A percentile compares a stretch with the other conserved stretches of the same genome.
Evolutionary conservation across 92 coral and sea anemone genomes (phyloP).

Genomic region (Epizoanthus rinbou): DNA sequence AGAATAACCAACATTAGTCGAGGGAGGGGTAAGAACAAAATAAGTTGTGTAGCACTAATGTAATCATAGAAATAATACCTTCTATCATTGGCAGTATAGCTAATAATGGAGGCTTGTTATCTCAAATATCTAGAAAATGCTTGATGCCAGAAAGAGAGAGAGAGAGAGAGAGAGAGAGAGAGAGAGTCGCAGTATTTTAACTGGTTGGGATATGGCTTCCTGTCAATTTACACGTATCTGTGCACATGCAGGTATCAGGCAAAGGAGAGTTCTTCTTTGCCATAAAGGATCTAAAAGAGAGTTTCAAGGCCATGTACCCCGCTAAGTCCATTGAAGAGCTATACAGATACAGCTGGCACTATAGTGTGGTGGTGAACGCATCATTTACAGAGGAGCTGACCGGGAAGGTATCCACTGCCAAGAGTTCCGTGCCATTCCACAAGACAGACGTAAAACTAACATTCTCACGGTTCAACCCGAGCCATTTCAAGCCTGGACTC

Average conservation of each 20-base stretch:
- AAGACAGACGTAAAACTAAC: slow-evolving; percentile 67
- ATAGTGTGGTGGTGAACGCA: slow-evolving; percentile 54
- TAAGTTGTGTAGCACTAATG: no score
- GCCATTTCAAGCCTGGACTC: slow-evolving; percentile 72
- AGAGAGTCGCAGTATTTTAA: no score
- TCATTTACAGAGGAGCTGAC: slow-evolving; percentile 78
- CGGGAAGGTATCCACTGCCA: slow-evolving; percentile 52
- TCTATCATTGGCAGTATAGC: no score
- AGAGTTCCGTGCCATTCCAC: slow-evolving; percentile 42
- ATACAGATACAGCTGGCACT: neutral
- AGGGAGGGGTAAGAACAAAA: no score
- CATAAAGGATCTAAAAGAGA: neutral
- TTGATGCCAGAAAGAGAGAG: no score
- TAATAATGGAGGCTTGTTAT: no score
- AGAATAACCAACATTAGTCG: no score
- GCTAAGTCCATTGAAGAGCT: neutral
- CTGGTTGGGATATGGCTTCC: neutral
- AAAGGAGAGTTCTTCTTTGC: slow-evolving; percentile 3
- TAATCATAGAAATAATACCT: no score
- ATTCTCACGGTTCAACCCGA: slow-evolving; percentile 73
- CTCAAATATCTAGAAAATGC: no score
- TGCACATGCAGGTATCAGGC: neutral
- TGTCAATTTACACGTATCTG: neutral
- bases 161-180: no score
- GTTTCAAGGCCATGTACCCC: slow-evolving; percentile 11